phyloP scores from a whole-genome alignment of 2,888 invertebrate species.

The Pristionchus arcanus region DNA sequence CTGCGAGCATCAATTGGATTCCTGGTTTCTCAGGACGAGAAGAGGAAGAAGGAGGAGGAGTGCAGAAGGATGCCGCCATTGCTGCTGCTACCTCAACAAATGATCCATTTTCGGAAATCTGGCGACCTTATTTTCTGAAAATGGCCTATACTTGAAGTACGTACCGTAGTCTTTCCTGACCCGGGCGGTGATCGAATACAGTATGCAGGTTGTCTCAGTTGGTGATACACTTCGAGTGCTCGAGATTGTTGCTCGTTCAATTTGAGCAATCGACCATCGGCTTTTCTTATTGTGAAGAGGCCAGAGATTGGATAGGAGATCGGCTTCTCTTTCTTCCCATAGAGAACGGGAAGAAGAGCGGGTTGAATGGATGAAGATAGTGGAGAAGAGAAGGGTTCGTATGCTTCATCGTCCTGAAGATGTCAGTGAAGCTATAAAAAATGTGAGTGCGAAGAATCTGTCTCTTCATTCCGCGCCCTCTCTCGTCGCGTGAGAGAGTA shows the following conservation, averaged over 20 bases:
- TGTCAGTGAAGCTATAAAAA: too few relatives aligned
- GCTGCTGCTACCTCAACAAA: constrained; percentile 44
- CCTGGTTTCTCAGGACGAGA: neutral
- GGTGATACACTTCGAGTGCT: neutral
- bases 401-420: constrained; percentile 19
- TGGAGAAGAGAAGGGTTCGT: constrained; percentile 4
- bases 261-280: constrained; percentile 6
- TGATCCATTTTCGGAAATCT: neutral
- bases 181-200: constrained; percentile 39
- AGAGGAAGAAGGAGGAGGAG: neutral
- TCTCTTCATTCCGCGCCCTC: neutral
- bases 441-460: neutral
- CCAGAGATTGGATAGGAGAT: neutral
- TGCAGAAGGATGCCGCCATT: constrained; percentile 19
- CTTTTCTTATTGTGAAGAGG: neutral
- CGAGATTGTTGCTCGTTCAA: constrained; percentile 36
- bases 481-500: too few relatives aligned
- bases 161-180: constrained; percentile 42
- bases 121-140: too few relatives aligned
- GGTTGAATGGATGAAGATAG: constrained; percentile 23
- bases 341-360: neutral
- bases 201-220: constrained; percentile 14
- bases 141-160: too few relatives aligned
- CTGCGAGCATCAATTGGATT: constrained; percentile 31
- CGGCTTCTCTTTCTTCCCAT: neutral